phyloP scores from a whole-genome alignment of 1,140 invertebrate genomes.

The Metopolophium dirhodum region DNA sequence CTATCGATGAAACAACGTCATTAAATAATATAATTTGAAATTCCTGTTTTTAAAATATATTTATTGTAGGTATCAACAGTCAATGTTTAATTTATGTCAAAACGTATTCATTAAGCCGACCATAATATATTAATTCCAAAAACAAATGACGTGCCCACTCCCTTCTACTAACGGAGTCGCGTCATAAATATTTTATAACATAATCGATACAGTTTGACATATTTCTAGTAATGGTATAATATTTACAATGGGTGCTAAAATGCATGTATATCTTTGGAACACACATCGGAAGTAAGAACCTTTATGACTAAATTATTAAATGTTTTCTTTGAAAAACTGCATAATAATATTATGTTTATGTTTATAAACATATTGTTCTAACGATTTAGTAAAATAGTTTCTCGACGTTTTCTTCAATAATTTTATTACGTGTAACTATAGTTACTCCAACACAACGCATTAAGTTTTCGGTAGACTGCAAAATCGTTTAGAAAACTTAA shows the following conservation, averaged over 20 bases:
- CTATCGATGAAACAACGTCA: neutral
- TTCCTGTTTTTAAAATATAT: neutral
- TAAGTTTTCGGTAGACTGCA: neutral
- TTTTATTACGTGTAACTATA: neutral
- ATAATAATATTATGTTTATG: neutral
- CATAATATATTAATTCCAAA: neutral
- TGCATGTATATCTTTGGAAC: neutral
- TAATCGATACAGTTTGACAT: neutral
- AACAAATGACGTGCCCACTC: neutral
- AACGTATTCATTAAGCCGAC: neutral
- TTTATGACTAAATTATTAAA: neutral
- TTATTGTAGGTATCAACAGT: neutral
- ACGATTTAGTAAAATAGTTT: neutral
- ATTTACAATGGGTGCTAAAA: neutral
- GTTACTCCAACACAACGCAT: neutral
- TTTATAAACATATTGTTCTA: neutral
- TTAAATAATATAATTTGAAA: neutral
- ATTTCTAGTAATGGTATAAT: neutral
- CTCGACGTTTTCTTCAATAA: neutral
- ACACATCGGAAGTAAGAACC: neutral
- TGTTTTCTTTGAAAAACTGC: neutral
- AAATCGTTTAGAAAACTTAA: neutral
- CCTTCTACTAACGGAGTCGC: neutral
- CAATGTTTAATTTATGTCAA: neutral
- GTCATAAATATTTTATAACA: neutral